phyloP scores from a whole-genome alignment of 2,888 invertebrate genomes.

The Busseola fusca region DNA sequence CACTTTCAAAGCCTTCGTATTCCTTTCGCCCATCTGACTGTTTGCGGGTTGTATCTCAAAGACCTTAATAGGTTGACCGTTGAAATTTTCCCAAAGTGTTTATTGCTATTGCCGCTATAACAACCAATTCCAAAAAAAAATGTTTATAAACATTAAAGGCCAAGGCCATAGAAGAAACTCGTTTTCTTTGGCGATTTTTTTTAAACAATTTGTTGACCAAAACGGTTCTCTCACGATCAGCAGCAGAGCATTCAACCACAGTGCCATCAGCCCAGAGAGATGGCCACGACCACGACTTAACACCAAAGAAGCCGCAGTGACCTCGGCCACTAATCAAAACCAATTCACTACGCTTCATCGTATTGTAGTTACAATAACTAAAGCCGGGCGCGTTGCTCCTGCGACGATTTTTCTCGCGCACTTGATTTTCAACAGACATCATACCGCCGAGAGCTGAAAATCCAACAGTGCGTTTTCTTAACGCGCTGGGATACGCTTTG shows the following conservation, averaged over 20 bases:
- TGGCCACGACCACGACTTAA: background rate
- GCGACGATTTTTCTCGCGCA: background rate
- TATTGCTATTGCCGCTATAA: background rate
- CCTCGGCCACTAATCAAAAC: slow-evolving; percentile 41
- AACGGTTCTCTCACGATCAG: background rate
- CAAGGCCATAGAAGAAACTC: no score
- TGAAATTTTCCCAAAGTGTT: background rate
- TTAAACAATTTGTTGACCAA: background rate
- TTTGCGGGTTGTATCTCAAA: background rate
- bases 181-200: background rate
- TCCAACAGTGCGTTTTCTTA: no score
- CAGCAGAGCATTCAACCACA: background rate
- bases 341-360: slow-evolving; percentile 46
- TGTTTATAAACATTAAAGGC: background rate
- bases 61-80: background rate
- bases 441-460: no score
- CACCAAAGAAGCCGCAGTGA: slow-evolving; percentile 16
- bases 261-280: background rate
- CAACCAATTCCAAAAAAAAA: background rate
- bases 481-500: no score
- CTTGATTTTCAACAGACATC: background rate
- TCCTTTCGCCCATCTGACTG: background rate
- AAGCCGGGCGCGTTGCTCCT: no score
- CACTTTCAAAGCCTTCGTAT: background rate
- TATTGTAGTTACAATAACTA: slow-evolving; percentile 42